Evolutionary conservation across 2,797 vertebrate genomes (phyloP).

Genomic region (Syngnathus rostellatus): DNA sequence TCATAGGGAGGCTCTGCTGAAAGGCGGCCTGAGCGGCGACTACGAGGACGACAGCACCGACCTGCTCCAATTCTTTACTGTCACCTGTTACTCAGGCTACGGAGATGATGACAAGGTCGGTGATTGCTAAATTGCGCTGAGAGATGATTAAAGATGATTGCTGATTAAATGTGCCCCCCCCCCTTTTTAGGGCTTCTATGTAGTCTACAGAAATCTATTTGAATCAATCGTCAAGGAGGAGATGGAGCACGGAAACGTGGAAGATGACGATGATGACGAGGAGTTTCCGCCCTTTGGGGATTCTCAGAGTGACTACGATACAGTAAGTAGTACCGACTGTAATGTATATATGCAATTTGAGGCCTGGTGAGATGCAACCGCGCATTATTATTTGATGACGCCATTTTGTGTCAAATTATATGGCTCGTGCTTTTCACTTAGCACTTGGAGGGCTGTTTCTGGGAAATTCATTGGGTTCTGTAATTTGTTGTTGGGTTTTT

Average conservation of each 20-base stretch:
- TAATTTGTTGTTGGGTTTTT: no score
- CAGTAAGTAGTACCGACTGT: constrained; percentile 59
- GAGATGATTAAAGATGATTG: not conserved
- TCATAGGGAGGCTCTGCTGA: constrained; percentile 88
- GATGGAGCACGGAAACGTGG: constrained; percentile 71
- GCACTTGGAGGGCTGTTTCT: no score
- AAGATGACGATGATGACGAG: constrained; percentile 69
- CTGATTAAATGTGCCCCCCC: not conserved
- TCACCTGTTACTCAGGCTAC: constrained; percentile 88
- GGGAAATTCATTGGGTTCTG: no score
- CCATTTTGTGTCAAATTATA: not conserved
- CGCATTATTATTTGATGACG: not conserved
- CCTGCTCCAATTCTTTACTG: constrained; percentile 86
- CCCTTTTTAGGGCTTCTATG: constrained; percentile 79
- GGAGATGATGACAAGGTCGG: constrained; percentile 85
- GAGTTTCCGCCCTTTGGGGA: constrained; percentile 85
- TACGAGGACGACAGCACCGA: constrained; percentile 89
- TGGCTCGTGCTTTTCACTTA: not conserved
- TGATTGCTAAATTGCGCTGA: not conserved
- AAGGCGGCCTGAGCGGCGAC: constrained; percentile 81
- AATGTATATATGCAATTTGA: not conserved
- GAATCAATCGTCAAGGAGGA: constrained; percentile 87
- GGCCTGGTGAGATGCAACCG: not conserved
- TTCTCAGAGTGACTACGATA: constrained; percentile 88
- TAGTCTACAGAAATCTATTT: constrained; percentile 84